Conservation (phyloP, 2,888 invertebrate species). For the Ditylenchus weischeri region DNA sequence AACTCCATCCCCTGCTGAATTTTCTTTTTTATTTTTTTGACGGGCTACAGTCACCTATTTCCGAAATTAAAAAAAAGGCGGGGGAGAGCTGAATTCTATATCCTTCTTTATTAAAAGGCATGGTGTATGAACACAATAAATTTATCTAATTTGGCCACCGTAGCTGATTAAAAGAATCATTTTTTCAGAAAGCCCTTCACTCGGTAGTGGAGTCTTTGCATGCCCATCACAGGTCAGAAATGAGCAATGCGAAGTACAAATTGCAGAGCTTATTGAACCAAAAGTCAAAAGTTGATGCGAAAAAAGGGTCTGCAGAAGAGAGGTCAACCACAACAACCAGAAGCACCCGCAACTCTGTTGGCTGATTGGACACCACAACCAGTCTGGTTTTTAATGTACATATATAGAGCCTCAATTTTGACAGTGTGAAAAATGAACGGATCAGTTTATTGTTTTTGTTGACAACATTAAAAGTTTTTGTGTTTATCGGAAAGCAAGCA, state of each 20-base stretch:
- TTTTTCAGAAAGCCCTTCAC: slow-evolving; percentile 19
- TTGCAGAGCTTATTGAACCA: slow-evolving; percentile 8
- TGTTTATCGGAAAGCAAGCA: too few relatives aligned
- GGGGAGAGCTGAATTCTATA: too few relatives aligned
- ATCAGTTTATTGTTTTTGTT: neutral
- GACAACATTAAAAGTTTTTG: too few relatives aligned
- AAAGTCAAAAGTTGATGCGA: neutral
- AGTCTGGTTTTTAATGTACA: neutral
- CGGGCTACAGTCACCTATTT: too few relatives aligned
- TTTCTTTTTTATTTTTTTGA: too few relatives aligned
- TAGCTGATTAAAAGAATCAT: neutral
- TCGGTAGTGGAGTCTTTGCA: slow-evolving; percentile 17
- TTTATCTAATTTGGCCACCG: too few relatives aligned
- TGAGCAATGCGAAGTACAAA: neutral
- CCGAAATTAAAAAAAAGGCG: too few relatives aligned
- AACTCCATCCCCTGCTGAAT: too few relatives aligned
- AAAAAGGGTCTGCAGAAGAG: neutral
- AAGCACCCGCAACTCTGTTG: neutral
- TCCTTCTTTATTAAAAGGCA: too few relatives aligned
- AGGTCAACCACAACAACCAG: neutral
- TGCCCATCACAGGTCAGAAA: slow-evolving; percentile 17
- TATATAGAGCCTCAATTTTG: neutral
- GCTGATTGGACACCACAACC: neutral
- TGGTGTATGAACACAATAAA: too few relatives aligned
- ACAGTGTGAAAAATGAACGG: neutral